Evolutionary conservation across 2,113 vertebrate genomes (phyloP), one percentile per base, ranked within the genome.

Genomic region (Anarhynchus alexandrinus): DNA sequence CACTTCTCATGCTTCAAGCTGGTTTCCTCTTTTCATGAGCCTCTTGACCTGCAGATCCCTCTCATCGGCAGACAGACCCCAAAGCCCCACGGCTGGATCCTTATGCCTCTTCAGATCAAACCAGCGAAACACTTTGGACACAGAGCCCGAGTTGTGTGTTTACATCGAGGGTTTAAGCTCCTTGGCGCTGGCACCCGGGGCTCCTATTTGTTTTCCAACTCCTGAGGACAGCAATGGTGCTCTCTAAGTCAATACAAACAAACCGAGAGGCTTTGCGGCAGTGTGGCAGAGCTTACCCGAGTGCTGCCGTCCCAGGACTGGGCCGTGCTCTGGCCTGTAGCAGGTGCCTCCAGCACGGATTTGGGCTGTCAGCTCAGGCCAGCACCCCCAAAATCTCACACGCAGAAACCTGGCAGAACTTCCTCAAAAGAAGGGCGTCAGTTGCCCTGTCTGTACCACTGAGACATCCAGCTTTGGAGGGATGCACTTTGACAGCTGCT

Each of bases 21-120:
- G 2, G 2, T 62, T 96, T 86, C 86, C 72, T 96, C 90, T 89
- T 91, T 83, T 92, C 96, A 86, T 21, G 61, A 96, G 86, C 86
- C 95, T 96, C 96, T 96, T 97, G 96, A 97, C 96, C 95, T 15
- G 61, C 76, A 61, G 96, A 86, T 94, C 93, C 59, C 80, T 86
- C 94, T 94, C 45, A 45, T 94, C 54, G 0, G 72, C 96, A 86
- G 43, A 10, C 93, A 88, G 86, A 81, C 51, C 80, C 88, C 58
- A 29, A 61, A 82, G 79, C 29, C 73, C 93, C 2, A 0, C 0
- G 16, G 77, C 85, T 66, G 86, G 90, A 86, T 94, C 91, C 52
- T 88, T 51, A 47, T 66, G 70, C 88, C 88, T 93, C 92, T 96
- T 96, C 69, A 94, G 77, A 90, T 95, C 86, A 79, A 77, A 71